These are phyloP conservation scores for Gisinianus flammeolus DNA, from an alignment of 2,888 invertebrate genomes.

Conservation along the genomic window DNA sequence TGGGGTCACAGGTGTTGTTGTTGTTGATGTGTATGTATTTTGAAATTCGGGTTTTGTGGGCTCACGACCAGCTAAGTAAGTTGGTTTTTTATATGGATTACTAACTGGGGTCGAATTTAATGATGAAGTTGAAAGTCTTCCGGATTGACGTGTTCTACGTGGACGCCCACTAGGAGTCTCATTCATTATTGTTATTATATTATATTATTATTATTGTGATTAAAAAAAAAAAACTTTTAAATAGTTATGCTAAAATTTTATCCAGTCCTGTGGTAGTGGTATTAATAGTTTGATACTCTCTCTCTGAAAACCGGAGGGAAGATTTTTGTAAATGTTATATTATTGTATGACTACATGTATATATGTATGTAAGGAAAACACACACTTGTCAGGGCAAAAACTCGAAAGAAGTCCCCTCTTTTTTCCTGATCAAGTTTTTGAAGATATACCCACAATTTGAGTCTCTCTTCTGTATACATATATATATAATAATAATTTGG, in stretches of 20 bases:
- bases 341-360: conserved; percentile 3
- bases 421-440: no score
- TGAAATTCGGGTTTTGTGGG: conserved; percentile 26
- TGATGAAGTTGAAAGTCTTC: conserved; percentile 11
- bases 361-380: no score
- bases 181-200: conserved; percentile 49
- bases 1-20: conserved; percentile 17
- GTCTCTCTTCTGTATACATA: neutral
- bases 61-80: conserved; percentile 45
- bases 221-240: no score
- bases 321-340: no score
- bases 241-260: neutral
- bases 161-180: conserved; percentile 48
- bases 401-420: neutral
- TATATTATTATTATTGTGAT: conserved; percentile 2
- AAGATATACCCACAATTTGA: neutral
- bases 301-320: conserved; percentile 35
- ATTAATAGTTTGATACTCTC: neutral
- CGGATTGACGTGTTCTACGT: conserved; percentile 39
- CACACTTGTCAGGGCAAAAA: conserved; percentile 24
- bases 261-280: neutral
- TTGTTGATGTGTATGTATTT: neutral
- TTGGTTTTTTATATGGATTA: conserved; percentile 58
- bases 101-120: conserved; percentile 20
- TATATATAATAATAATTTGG: no score